Conservation (phyloP, 2,888 invertebrate species). For the Colletes collaris region DNA sequence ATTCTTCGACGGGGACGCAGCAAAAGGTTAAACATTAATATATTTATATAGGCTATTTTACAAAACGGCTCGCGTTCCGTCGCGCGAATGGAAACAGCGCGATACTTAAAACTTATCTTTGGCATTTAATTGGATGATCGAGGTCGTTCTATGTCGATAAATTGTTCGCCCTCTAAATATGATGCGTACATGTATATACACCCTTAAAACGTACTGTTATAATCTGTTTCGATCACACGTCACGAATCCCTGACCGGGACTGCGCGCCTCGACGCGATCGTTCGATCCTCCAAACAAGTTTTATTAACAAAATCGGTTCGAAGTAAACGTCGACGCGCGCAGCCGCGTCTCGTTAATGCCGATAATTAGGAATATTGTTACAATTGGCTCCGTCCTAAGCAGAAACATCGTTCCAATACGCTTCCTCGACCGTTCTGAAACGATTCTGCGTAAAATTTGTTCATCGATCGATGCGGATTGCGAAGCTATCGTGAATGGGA, state of each 20-base stretch:
- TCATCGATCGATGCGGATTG: too few relatives aligned
- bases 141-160: slow-evolving; percentile 44
- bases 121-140: slow-evolving; percentile 32
- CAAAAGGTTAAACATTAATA: slow-evolving; percentile 28
- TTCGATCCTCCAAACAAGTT: slow-evolving; percentile 28
- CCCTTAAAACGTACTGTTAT: slow-evolving; percentile 32
- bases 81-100: slow-evolving; percentile 28
- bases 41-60: slow-evolving; percentile 45
- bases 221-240: slow-evolving; percentile 36
- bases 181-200: slow-evolving; percentile 55
- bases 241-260: slow-evolving; percentile 8
- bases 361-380: slow-evolving; percentile 48
- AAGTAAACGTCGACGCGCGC: slow-evolving; percentile 21
- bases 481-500: too few relatives aligned
- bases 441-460: too few relatives aligned
- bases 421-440: neutral
- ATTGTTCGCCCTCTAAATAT: slow-evolving; percentile 46
- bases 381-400: slow-evolving; percentile 19
- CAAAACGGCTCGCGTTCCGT: slow-evolving; percentile 16
- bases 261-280: slow-evolving; percentile 11
- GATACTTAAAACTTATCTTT: slow-evolving; percentile 38
- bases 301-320: slow-evolving; percentile 30
- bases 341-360: slow-evolving; percentile 37
- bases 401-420: slow-evolving; percentile 1
- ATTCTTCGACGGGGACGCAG: neutral